A percentile compares a stretch with the other conserved stretches of the same genome.
Conservation (phyloP, 2,888 invertebrate species). For the Chalcosyrphus nemorum region DNA sequence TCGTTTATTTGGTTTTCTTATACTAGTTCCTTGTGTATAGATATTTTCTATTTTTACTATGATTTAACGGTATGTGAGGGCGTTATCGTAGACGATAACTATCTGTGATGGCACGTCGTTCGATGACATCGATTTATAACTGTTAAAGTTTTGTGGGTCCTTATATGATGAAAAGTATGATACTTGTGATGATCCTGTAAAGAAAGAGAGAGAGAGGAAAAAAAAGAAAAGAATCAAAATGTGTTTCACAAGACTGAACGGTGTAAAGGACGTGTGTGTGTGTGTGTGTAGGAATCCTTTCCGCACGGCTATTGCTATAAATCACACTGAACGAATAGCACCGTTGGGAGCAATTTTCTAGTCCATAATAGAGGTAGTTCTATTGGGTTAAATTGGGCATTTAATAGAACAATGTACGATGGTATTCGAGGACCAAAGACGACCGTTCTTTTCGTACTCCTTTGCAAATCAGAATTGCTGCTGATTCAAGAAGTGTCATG, state of each 20-base stretch:
- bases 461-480: slow-evolving; percentile 51
- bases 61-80: slow-evolving; percentile 29
- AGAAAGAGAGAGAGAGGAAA: slow-evolving; percentile 30
- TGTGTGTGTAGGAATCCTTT: background rate
- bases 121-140: slow-evolving; percentile 59
- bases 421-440: slow-evolving; percentile 37
- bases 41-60: slow-evolving; percentile 22
- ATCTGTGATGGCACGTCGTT: slow-evolving; percentile 34
- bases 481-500: slow-evolving; percentile 55
- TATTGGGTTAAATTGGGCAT: slow-evolving; percentile 72
- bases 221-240: slow-evolving; percentile 27
- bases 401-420: slow-evolving; percentile 70
- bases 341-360: slow-evolving; percentile 68
- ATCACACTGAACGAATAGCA: slow-evolving; percentile 66
- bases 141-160: slow-evolving; percentile 19
- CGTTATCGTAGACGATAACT: slow-evolving; percentile 38
- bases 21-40: background rate
- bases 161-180: slow-evolving; percentile 37
- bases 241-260: slow-evolving; percentile 23
- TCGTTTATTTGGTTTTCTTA: slow-evolving; percentile 32
- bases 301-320: slow-evolving; percentile 42
- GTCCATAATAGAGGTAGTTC: slow-evolving; percentile 69
- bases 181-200: slow-evolving; percentile 45
- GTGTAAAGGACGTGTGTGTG: background rate
- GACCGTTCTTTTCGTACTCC: slow-evolving; percentile 22